These are phyloP conservation scores for Drosophila ananassae DNA, from an alignment of 1,140 invertebrate species.

Conservation along the genomic window DNA sequence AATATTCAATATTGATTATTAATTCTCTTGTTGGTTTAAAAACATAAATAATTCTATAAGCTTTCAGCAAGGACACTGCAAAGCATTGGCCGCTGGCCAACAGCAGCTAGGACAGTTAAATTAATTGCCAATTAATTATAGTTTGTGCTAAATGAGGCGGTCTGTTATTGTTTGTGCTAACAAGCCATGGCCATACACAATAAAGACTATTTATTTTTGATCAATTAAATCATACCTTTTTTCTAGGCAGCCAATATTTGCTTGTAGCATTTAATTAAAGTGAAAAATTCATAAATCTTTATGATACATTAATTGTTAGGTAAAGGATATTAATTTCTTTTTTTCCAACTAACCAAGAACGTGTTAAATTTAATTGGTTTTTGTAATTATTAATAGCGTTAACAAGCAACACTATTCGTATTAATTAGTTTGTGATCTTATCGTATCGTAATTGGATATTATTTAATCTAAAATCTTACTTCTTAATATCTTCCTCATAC, in stretches of 20 bases:
- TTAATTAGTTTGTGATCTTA: background rate
- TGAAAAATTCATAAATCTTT: constrained; percentile 23
- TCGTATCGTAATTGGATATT: too few species aligned
- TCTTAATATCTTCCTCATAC: too few species aligned
- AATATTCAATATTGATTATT: constrained; percentile 51
- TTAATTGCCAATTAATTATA: constrained; percentile 73
- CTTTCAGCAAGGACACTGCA: constrained; percentile 34
- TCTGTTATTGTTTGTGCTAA: constrained; percentile 39
- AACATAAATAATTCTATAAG: constrained; percentile 44
- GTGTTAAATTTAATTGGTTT: background rate
- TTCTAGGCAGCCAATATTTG: background rate
- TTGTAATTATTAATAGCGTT: background rate
- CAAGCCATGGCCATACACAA: constrained; percentile 29
- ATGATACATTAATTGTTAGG: constrained; percentile 1
- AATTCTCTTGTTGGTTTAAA: constrained; percentile 36
- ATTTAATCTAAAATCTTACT: background rate
- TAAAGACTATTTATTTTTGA: constrained; percentile 43
- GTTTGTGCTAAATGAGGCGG: constrained; percentile 51
- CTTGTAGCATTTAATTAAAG: constrained; percentile 26
- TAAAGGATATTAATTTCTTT: background rate
- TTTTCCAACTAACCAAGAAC: background rate
- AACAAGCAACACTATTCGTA: background rate
- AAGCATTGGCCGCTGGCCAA: constrained; percentile 13
- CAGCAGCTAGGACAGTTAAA: constrained; percentile 42
- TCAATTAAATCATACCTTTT: constrained; percentile 27